Evolutionary conservation across 2,797 vertebrate genomes (phyloP).

Genomic region (Danio tinwini): DNA sequence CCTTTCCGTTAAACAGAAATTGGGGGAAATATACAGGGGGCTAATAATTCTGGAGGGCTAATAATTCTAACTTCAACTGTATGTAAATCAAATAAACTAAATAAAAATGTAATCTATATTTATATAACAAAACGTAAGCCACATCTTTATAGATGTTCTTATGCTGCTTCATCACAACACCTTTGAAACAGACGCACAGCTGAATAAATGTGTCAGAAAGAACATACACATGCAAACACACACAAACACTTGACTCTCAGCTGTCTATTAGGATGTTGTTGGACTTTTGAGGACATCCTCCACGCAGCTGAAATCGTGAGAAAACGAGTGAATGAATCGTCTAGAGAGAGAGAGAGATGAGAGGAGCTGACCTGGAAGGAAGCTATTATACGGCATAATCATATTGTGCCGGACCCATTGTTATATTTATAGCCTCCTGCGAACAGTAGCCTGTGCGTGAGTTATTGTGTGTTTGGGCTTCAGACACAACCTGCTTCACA

Average conservation of each 20-base stretch:
- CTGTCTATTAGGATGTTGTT: constrained; percentile 62
- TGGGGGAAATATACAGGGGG: too few relatives aligned
- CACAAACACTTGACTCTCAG: constrained; percentile 25
- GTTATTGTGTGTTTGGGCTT: constrained; percentile 55
- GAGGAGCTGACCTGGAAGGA: constrained; percentile 59
- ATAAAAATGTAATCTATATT: too few relatives aligned
- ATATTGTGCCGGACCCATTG: constrained; percentile 54
- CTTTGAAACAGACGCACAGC: constrained; percentile 7
- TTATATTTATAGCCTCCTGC: constrained; percentile 54
- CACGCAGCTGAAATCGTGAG: constrained; percentile 36
- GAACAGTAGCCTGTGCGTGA: constrained; percentile 50
- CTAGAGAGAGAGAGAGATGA: constrained; percentile 19
- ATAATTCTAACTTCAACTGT: too few relatives aligned
- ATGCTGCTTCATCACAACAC: not conserved
- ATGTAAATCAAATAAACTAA: too few relatives aligned
- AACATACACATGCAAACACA: constrained; percentile 13
- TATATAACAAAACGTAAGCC: too few relatives aligned
- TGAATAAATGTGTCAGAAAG: constrained; percentile 11
- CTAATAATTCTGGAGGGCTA: too few relatives aligned
- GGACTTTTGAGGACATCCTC: constrained; percentile 64
- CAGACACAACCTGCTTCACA: constrained; percentile 41
- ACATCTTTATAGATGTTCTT: not conserved
- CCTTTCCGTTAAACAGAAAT: too few relatives aligned
- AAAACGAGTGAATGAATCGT: constrained; percentile 44
- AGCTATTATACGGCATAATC: constrained; percentile 55